Evolutionary conservation across 2,113 vertebrate species (phyloP).

Genomic region (Elaphurus davidianus): DNA sequence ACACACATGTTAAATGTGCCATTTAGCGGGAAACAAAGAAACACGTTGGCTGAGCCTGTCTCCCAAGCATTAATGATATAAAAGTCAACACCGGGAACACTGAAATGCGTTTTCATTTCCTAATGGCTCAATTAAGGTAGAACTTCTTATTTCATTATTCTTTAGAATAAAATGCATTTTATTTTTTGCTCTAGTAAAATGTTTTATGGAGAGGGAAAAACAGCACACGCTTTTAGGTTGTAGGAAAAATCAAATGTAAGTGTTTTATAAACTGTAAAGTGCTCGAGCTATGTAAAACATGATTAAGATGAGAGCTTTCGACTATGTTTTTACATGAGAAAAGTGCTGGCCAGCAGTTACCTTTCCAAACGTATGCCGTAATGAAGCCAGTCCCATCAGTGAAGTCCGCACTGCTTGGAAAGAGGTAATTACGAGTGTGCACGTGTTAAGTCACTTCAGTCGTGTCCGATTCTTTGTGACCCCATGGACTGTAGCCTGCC

Average conservation of each 20-base stretch:
- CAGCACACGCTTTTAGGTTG: background rate
- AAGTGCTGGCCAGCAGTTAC: background rate
- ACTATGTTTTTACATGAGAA: background rate
- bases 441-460: background rate
- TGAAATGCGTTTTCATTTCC: background rate
- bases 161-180: constrained; percentile 22
- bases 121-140: background rate
- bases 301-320: background rate
- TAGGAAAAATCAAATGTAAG: background rate
- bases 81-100: background rate
- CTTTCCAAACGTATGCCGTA: background rate
- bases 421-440: background rate
- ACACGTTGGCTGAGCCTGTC: background rate
- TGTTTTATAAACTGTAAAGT: background rate
- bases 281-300: background rate
- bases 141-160: background rate
- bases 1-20: background rate
- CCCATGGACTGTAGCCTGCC: background rate
- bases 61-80: background rate
- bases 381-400: background rate
- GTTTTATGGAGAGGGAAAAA: background rate
- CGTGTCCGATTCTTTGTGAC: background rate
- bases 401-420: background rate
- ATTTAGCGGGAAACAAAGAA: background rate
- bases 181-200: background rate